phyloP scores from a whole-genome alignment of 2,888 invertebrate species.

The Balanococcus diminutus region DNA sequence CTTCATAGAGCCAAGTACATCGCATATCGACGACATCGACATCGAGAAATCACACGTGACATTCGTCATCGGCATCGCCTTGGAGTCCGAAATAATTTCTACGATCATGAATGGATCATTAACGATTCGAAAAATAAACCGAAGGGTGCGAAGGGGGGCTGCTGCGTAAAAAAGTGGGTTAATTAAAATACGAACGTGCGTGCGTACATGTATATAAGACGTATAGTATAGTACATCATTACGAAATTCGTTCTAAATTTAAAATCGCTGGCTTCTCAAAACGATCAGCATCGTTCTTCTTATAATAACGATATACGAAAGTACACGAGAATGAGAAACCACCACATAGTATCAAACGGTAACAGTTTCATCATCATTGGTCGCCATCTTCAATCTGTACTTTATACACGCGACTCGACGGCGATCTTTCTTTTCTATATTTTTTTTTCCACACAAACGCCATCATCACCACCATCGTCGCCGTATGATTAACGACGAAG shows the following conservation, averaged over 20 bases:
- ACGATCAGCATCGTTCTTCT: not conserved
- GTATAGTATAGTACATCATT: not conserved
- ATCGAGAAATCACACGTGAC: not conserved
- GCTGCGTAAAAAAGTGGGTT: not conserved
- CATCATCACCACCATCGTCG: not conserved
- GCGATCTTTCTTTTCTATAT: not conserved
- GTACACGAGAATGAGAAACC: not conserved
- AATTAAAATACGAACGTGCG: slow-evolving; percentile 34
- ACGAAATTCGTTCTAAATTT: slow-evolving; percentile 32
- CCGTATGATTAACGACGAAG: not conserved
- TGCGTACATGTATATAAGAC: not conserved
- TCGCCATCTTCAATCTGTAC: not conserved
- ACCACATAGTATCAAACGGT: not conserved
- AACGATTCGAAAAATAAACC: not conserved
- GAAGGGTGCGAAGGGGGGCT: not conserved
- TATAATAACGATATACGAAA: not conserved
- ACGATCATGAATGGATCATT: not conserved
- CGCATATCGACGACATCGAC: no score
- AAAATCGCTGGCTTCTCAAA: not conserved
- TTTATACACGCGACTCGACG: not conserved
- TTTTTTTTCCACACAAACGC: not conserved
- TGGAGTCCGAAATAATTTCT: not conserved
- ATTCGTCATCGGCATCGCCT: not conserved
- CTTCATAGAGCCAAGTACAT: no score
- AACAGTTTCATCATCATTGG: not conserved